Evolutionary conservation across 2,888 invertebrate genomes (phyloP), one percentile per base, ranked within the genome.

Genomic region (Monochamus alternatus): DNA sequence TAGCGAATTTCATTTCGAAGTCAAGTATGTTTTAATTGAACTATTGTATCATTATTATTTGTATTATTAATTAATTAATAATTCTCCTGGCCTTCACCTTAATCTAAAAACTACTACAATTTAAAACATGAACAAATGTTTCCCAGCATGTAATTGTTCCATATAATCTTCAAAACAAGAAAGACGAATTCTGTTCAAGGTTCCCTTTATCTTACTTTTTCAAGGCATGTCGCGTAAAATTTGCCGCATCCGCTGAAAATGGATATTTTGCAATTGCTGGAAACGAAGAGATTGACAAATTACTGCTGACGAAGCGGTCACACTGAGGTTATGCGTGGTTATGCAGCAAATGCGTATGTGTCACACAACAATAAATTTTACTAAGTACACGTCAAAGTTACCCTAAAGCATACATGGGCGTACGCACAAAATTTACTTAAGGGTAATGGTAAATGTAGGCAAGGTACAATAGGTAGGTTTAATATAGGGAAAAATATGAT

Each of bases 141-240:
- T 63, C 52, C 52, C 38, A 52, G 52, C 62, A 22, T 59, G 22
- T 31, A 62, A 71, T 71, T 63, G 63, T 71, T 71, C 32, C 52
- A 63, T 71, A 5, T 71, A 71, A 32, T 51, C 9, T 63, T 14
- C 32, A 63, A 71, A 69, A 69, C 31, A 60, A 62, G 44, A 59
- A 71, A 71, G 71, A 51, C 62, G 63, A 71, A 63, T 71, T 47
- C 44, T 38, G 51, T 31, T 63, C 71, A 71, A 71, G 71, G 71
- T 63, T 71, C 38, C 52, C 12, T 52, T 71, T 71, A 71, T 71
- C 52, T 71, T 59, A 59, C 38, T 52, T 71, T 51, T 71, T 52
- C 51, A 63, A 71, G 71, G 44, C 71, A 63, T 71, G 63, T 52
- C 52, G 51, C 71, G 63, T 71, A 47, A 71, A 71, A 71, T 71